These are phyloP conservation scores for Trachythela sp. DNA, from an alignment of 64 coral and sea anemone species.

Conservation along the genomic window DNA sequence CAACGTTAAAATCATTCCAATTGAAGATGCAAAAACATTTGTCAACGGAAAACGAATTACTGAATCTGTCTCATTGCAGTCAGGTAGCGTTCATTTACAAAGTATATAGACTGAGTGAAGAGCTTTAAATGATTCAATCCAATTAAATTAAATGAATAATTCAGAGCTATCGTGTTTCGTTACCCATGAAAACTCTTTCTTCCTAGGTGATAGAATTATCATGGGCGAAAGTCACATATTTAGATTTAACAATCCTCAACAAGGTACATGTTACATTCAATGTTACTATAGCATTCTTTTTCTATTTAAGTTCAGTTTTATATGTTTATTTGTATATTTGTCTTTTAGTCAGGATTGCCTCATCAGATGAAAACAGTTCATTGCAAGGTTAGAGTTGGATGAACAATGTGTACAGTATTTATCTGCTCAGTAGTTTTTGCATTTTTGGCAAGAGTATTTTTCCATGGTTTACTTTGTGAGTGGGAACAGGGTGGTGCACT, in stretches of 20 bases:
- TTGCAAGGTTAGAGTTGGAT: not conserved
- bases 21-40: constrained; percentile 70
- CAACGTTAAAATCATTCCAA: constrained; percentile 70
- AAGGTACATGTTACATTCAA: constrained; percentile 51
- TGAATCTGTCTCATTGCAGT: constrained; percentile 56
- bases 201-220: constrained; percentile 82
- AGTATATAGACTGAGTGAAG: not conserved
- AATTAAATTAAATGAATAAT: too few species aligned
- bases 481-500: too few species aligned
- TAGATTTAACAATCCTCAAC: constrained; percentile 86
- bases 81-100: constrained; percentile 52
- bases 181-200: not conserved
- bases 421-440: too few species aligned
- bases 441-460: not conserved
- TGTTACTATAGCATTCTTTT: not conserved
- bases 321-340: not conserved
- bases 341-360: not conserved
- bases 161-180: too few species aligned
- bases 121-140: too few species aligned
- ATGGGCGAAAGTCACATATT: constrained; percentile 95
- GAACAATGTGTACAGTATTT: not conserved
- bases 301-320: not conserved
- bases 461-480: too few species aligned
- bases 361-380: not conserved
- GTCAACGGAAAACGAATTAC: constrained; percentile 83